These are phyloP conservation scores for Montifringilla adamsi DNA, from an alignment of 2,113 vertebrate species.

Conservation along the genomic window DNA sequence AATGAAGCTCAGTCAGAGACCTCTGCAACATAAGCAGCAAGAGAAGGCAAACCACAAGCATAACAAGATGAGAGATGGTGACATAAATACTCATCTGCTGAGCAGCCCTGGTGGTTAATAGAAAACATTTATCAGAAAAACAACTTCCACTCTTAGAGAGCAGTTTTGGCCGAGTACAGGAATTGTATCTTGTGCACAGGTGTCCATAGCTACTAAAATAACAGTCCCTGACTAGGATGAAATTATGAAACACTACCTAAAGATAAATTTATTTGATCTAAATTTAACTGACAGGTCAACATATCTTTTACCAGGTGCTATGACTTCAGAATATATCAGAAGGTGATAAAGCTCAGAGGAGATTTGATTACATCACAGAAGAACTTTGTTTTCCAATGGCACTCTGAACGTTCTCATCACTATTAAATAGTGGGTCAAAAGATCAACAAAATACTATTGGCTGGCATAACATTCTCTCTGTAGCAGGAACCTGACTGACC, in stretches of 20 bases:
- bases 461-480: not conserved
- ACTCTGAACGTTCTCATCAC: not conserved
- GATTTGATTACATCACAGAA: not conserved
- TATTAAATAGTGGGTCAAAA: not conserved
- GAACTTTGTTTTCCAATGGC: not conserved
- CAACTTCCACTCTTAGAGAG: not conserved
- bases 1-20: not conserved
- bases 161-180: not conserved
- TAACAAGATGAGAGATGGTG: not conserved
- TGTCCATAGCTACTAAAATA: not conserved
- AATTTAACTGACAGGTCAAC: conserved; percentile 18
- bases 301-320: not conserved
- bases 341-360: not conserved
- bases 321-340: not conserved
- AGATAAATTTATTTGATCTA: not conserved
- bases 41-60: not conserved
- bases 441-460: not conserved
- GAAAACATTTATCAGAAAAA: conserved; percentile 4
- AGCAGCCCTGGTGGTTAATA: not conserved
- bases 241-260: not conserved
- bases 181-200: not conserved
- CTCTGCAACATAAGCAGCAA: not conserved
- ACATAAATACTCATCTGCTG: not conserved
- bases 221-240: not conserved
- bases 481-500: not conserved